phyloP scores from a whole-genome alignment of 2,888 invertebrate species.

The Peribatodes rhomboidaria region DNA sequence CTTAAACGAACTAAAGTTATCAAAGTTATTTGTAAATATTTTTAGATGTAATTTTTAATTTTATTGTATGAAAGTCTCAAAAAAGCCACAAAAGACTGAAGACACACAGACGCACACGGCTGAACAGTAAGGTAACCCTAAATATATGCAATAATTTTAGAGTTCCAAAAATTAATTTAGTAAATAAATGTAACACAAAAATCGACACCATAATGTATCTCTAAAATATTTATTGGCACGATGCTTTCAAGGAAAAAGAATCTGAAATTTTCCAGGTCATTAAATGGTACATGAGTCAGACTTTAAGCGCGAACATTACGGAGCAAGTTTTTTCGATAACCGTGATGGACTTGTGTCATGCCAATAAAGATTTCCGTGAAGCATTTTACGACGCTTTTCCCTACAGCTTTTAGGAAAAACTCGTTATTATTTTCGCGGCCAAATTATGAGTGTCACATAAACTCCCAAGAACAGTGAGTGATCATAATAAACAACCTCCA shows the following conservation, averaged over 20 bases:
- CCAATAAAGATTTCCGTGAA: conserved; percentile 58
- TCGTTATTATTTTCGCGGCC: conserved; percentile 36
- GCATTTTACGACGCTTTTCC: conserved; percentile 38
- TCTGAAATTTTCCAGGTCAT: conserved; percentile 27
- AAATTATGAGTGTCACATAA: conserved; percentile 48
- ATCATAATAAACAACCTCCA: conserved; percentile 54
- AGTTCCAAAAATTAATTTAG: too few relatives aligned
- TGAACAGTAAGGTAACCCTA: too few relatives aligned
- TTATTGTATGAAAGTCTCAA: too few relatives aligned
- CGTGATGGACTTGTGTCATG: conserved; percentile 48
- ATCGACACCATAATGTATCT: background rate
- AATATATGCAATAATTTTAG: too few relatives aligned
- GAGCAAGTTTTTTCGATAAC: conserved; percentile 39
- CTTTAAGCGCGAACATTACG: conserved; percentile 35
- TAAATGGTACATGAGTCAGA: conserved; percentile 37
- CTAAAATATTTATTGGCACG: conserved; percentile 13
- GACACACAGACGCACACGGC: too few relatives aligned
- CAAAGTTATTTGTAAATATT: too few relatives aligned
- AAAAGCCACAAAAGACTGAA: too few relatives aligned
- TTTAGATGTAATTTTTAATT: too few relatives aligned
- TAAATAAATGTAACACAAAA: background rate
- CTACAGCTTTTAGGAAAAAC: conserved; percentile 43
- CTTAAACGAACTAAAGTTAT: too few relatives aligned
- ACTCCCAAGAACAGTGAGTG: conserved; percentile 35
- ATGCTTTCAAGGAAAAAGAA: conserved; percentile 24